Evolutionary conservation across 2,888 invertebrate genomes (phyloP).

Genomic region (Stenodema calcarata): DNA sequence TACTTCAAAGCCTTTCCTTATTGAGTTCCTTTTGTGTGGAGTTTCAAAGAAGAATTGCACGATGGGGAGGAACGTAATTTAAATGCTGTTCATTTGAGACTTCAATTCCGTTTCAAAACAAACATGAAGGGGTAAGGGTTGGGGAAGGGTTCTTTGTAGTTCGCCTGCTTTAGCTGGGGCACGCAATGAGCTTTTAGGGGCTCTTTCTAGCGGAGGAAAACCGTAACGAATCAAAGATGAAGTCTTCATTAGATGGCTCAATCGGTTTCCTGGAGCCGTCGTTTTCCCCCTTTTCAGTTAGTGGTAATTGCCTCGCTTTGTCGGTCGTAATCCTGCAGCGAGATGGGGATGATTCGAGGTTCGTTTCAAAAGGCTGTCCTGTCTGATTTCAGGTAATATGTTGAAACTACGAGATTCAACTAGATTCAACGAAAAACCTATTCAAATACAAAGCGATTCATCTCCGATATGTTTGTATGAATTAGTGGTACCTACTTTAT

Average conservation of each 20-base stretch:
- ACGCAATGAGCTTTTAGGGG: neutral
- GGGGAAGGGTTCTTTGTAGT: neutral
- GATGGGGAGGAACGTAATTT: neutral
- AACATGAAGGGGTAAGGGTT: neutral
- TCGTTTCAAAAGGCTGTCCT: neutral
- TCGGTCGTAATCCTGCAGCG: neutral
- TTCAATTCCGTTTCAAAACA: slow-evolving; percentile 6
- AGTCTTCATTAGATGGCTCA: slow-evolving; percentile 1
- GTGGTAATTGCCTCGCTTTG: neutral
- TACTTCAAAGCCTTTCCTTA: neutral
- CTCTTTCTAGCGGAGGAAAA: neutral
- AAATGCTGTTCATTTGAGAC: slow-evolving; percentile 15
- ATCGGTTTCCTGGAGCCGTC: neutral
- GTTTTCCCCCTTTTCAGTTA: neutral
- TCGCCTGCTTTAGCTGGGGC: neutral
- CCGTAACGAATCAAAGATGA: slow-evolving; percentile 9
- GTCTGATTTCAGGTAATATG: no score
- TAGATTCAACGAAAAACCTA: no score
- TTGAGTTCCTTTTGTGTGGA: neutral
- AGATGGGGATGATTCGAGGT: neutral
- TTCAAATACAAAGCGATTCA: no score
- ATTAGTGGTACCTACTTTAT: no score
- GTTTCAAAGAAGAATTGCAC: neutral
- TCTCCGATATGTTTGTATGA: no score
- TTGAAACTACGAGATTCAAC: no score